Percentiles rank a stretch among this genome's conserved stretches.
Conservation (phyloP, 2,888 invertebrate species). For the Orchesella flavescens region DNA sequence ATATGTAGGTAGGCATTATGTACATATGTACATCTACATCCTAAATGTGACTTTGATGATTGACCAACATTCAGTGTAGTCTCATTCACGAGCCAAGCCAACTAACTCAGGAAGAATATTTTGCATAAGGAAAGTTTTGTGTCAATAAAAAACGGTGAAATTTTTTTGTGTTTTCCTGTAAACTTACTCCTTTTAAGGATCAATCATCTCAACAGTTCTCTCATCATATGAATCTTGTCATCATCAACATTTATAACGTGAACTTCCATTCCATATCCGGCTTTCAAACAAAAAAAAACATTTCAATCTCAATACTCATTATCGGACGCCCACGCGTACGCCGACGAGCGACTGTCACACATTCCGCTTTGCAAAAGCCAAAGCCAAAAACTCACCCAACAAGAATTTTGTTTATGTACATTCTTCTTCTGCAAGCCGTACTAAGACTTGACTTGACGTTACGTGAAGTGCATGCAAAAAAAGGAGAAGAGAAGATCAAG, state of each 20-base stretch:
- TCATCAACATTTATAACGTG: background rate
- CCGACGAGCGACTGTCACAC: background rate
- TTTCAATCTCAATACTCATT: slow-evolving; percentile 24
- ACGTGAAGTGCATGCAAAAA: background rate
- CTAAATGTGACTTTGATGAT: background rate
- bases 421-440: background rate
- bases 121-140: background rate
- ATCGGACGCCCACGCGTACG: background rate
- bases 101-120: background rate
- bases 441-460: background rate
- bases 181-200: slow-evolving; percentile 28
- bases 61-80: too few species aligned
- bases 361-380: background rate
- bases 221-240: background rate
- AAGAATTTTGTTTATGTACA: background rate
- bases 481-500: background rate
- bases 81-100: too few species aligned
- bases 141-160: slow-evolving; percentile 34
- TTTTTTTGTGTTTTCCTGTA: slow-evolving; percentile 7
- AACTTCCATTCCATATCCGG: slow-evolving; percentile 45
- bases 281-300: slow-evolving; percentile 36
- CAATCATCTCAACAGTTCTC: background rate
- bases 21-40: background rate
- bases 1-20: background rate
- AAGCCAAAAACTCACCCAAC: background rate